phyloP scores from a whole-genome alignment of 2,797 vertebrate genomes.

The Epinephelus coioides region DNA sequence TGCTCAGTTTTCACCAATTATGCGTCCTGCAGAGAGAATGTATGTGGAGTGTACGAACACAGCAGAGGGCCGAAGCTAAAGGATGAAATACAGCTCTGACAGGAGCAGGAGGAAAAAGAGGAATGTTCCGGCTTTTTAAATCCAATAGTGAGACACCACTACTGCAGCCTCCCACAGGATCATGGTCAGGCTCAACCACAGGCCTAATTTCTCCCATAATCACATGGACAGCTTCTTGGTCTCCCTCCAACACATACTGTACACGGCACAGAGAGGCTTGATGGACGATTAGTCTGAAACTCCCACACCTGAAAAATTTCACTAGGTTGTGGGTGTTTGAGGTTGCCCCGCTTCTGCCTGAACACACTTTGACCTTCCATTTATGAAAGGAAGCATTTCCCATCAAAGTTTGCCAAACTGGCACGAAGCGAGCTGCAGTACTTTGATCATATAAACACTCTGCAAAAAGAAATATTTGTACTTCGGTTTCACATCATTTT shows the following conservation, averaged over 20 bases:
- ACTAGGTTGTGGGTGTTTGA: conserved; percentile 44
- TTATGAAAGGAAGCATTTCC: conserved; percentile 46
- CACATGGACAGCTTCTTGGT: conserved; percentile 69
- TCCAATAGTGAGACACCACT: conserved; percentile 69
- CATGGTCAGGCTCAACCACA: conserved; percentile 77
- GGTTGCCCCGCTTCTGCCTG: conserved; percentile 40
- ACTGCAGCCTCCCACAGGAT: conserved; percentile 71
- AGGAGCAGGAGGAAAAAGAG: conserved; percentile 56
- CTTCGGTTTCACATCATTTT: conserved; percentile 47
- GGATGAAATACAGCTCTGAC: conserved; percentile 64
- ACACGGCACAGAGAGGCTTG: conserved; percentile 36
- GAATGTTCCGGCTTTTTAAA: conserved; percentile 68
- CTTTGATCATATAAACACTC: conserved; percentile 36
- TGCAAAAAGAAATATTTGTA: conserved; percentile 43
- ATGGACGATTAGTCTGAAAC: conserved; percentile 42
- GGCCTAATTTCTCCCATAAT: conserved; percentile 73
- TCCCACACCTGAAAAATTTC: conserved; percentile 67
- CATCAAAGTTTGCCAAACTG: conserved; percentile 50
- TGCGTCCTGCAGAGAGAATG: conserved; percentile 40
- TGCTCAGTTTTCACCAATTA: conserved; percentile 72
- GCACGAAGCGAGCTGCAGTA: neutral
- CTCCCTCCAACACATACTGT: conserved; percentile 53
- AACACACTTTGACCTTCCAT: conserved; percentile 55
- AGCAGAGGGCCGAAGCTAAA: conserved; percentile 20
- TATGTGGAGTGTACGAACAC: neutral